These are phyloP conservation scores for Diorhabda elongata DNA, from an alignment of 1,140 invertebrate genomes.

Conservation along the genomic window DNA sequence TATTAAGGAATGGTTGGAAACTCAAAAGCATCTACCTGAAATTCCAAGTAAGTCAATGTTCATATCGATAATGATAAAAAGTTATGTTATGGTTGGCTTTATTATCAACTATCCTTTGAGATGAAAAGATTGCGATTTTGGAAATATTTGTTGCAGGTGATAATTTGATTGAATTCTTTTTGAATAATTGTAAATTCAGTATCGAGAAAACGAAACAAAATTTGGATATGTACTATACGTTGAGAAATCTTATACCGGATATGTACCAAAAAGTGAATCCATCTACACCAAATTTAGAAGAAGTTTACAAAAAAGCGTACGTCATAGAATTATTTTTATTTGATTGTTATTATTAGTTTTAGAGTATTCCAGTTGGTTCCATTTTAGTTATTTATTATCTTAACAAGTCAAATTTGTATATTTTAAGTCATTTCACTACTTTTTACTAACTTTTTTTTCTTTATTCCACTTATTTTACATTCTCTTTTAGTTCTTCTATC, in stretches of 20 bases:
- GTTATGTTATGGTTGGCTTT: too few relatives aligned
- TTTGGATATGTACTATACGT: slow-evolving; percentile 60
- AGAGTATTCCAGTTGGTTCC: too few relatives aligned
- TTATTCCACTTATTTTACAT: too few relatives aligned
- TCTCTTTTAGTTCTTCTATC: too few relatives aligned
- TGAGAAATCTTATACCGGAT: slow-evolving; percentile 57
- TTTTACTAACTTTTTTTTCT: too few relatives aligned
- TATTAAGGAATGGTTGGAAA: background rate
- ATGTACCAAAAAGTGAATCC: slow-evolving; percentile 48
- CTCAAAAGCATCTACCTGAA: background rate
- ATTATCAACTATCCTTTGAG: too few relatives aligned
- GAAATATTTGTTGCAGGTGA: slow-evolving; percentile 10
- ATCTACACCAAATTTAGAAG: background rate
- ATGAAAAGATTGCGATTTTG: too few relatives aligned
- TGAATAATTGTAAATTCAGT: slow-evolving; percentile 54
- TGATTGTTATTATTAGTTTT: background rate
- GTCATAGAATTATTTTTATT: background rate
- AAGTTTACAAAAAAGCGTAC: background rate
- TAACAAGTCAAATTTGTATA: too few relatives aligned
- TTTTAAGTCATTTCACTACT: too few relatives aligned
- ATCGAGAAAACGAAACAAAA: slow-evolving; percentile 62
- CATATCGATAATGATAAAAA: too few relatives aligned
- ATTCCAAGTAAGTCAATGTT: background rate
- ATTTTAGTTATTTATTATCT: too few relatives aligned
- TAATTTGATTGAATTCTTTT: slow-evolving; percentile 20